Evolutionary conservation across 37 sponge, comb jelly and placozoan species (phyloP).

Genomic region (Theonella swinhoei): DNA sequence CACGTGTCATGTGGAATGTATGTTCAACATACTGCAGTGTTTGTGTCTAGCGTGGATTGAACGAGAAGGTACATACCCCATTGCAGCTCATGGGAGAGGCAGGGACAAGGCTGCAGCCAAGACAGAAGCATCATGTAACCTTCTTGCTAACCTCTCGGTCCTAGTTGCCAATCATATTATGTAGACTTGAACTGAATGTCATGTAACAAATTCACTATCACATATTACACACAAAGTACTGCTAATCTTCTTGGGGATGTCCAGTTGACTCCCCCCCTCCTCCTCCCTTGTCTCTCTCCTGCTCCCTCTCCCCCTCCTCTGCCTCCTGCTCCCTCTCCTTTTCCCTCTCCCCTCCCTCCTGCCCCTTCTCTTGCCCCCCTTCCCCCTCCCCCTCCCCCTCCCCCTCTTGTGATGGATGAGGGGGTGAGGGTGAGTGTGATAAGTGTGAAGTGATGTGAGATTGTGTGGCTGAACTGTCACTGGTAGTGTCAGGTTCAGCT

Average conservation of each 20-base stretch:
- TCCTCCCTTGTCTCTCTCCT: conserved; percentile 19
- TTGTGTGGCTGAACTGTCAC: not conserved
- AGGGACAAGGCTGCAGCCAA: conserved; percentile 6
- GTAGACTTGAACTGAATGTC: not conserved
- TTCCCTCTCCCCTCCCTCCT: not conserved
- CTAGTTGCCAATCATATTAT: not conserved
- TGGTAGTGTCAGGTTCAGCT: conserved; percentile 39
- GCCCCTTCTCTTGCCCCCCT: not conserved
- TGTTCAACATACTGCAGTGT: no score
- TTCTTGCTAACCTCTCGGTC: not conserved
- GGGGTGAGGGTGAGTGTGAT: not conserved
- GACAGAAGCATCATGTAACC: not conserved
- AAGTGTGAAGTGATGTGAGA: not conserved
- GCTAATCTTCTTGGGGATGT: not conserved
- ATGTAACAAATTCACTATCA: not conserved
- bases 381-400: not conserved
- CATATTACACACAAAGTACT: not conserved
- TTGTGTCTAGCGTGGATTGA: no score
- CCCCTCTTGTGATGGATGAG: not conserved
- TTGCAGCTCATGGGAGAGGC: not conserved
- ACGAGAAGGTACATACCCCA: no score
- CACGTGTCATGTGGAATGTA: no score
- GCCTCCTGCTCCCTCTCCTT: not conserved
- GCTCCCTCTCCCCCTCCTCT: conserved; percentile 2
- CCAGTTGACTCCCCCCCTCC: not conserved